Percentiles rank a stretch among this genome's conserved stretches.
Evolutionary conservation across 1,140 invertebrate genomes (phyloP).

Genomic region (Brachionus rubens): DNA sequence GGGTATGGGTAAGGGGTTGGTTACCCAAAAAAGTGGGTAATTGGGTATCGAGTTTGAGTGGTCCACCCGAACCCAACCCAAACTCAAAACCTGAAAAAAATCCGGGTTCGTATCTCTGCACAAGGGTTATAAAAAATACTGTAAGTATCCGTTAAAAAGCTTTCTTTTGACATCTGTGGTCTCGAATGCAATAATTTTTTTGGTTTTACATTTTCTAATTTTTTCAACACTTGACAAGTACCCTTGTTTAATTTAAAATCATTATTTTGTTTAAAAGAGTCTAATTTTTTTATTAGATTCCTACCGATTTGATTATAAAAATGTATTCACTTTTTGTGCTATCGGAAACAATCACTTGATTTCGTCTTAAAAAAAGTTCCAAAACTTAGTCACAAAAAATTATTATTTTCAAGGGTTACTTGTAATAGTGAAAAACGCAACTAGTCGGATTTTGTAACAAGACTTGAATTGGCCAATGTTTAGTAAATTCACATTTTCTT

Average conservation of each 20-base stretch:
- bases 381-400: neutral
- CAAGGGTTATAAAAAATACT: neutral
- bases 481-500: conserved; percentile 4
- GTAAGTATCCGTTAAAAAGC: conserved; percentile 9
- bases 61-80: no score
- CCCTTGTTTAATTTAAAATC: neutral
- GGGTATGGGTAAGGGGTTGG: no score
- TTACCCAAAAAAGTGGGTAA: no score
- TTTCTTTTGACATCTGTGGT: neutral
- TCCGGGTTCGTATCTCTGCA: no score
- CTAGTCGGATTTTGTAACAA: conserved; percentile 23
- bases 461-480: conserved; percentile 13
- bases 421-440: conserved; percentile 46
- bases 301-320: conserved; percentile 19
- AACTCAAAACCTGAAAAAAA: no score
- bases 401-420: neutral
- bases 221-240: conserved; percentile 43
- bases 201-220: conserved; percentile 22
- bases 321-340: conserved; percentile 23
- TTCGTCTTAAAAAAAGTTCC: neutral
- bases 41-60: no score
- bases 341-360: conserved; percentile 30
- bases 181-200: neutral
- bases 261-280: neutral
- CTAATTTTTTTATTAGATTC: neutral